Evolutionary conservation across 2,888 invertebrate species (phyloP), one percentile per base, ranked within the genome.

Genomic region (Xanthia icteritia): DNA sequence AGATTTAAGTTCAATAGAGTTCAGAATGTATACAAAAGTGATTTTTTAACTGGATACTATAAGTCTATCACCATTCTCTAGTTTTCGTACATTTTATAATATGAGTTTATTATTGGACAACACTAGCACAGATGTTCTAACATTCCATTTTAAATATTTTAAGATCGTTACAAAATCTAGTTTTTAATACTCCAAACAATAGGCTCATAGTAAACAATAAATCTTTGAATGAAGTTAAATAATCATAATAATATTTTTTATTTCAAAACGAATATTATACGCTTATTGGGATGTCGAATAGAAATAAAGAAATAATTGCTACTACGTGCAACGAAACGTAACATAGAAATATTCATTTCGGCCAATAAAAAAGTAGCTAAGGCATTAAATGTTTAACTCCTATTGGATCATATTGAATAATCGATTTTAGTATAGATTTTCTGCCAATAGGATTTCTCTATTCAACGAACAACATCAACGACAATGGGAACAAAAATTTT

Each of bases 311-410:
- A 3, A 4, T 15, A 23, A 39, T 6, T 63, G 27, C 0, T 5
- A 66, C 45, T 76, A n/a, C 82, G 13, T 91, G 23, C 2, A 91
- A 90, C 45, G 91, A 84, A 93, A 89, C 91, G 91, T 85, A 23
- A 3, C 0, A 15, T 5, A 5, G 31, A 5, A 27, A 20, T 42
- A 48, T 45, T 39, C 63, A 64, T 0, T 0, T 60, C 27, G 56
- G 81, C 93, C 93, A 94, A 94, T 94, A 85, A 89, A 72, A 89
- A 79, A 72, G 23, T 73, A 83, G 85, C 73, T 82, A 83, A 84
- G 70, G 88, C 84, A 90, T 92, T 95, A 95, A 94, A 95, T 95
- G 96, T 95, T 91, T 86, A 73, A 84, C 78, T 88, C 31, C 81
- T 64, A 95, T 96, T 96, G 96, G 96, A 85, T 60, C 6, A 85